These are phyloP conservation scores for Carollia perspicillata DNA, from an alignment of 2,113 vertebrate genomes.

Conservation along the genomic window DNA sequence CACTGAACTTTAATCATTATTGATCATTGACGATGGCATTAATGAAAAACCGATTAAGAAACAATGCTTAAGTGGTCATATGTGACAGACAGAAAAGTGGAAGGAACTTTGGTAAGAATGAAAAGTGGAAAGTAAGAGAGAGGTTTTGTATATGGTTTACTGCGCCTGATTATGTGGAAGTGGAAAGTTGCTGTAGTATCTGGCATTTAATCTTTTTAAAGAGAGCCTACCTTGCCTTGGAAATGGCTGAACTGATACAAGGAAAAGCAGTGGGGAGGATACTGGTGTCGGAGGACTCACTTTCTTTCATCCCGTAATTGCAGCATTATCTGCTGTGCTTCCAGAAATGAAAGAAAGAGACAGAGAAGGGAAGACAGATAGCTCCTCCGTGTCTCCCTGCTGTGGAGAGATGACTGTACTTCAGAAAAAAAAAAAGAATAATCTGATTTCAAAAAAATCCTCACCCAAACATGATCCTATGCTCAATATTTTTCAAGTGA, in stretches of 20 bases:
- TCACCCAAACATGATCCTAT: neutral
- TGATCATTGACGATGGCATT: neutral
- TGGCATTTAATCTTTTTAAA: constrained; percentile 22
- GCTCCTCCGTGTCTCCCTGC: neutral
- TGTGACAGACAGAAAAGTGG: neutral
- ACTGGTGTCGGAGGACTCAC: neutral
- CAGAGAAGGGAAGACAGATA: constrained; percentile 16
- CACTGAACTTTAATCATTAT: neutral
- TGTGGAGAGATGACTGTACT: neutral
- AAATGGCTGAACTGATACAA: neutral
- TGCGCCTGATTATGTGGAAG: neutral
- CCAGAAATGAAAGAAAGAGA: constrained; percentile 16
- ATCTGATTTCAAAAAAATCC: neutral
- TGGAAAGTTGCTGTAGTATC: neutral
- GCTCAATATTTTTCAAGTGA: constrained; percentile 39
- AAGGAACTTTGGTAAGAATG: neutral
- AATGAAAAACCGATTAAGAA: neutral
- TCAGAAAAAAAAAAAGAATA: neutral
- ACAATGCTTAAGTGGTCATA: neutral
- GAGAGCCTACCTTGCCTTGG: neutral
- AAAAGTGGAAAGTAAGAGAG: neutral
- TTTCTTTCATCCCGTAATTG: neutral
- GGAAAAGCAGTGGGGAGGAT: neutral
- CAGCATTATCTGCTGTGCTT: neutral
- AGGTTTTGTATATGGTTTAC: neutral